phyloP scores from a whole-genome alignment of 2,888 invertebrate species.

The Plagodis pulveraria region DNA sequence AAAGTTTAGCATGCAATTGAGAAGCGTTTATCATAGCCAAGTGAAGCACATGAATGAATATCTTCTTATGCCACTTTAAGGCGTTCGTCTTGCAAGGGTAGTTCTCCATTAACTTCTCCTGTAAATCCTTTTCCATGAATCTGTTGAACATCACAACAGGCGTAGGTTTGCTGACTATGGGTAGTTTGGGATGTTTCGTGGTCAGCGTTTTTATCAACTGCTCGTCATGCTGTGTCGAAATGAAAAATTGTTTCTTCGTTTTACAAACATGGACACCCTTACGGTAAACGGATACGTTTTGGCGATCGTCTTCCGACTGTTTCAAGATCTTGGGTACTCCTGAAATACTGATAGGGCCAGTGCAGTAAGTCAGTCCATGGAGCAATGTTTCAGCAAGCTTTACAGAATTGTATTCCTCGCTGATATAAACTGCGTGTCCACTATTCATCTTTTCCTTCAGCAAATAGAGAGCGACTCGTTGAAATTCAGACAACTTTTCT shows the following conservation, averaged over 20 bases:
- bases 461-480: constrained; percentile 5
- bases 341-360: constrained; percentile 2
- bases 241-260: constrained; percentile 1
- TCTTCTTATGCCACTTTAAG: constrained; percentile 11
- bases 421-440: constrained; percentile 13
- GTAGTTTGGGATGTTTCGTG: background rate
- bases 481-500: background rate
- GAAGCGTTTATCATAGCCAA: constrained; percentile 5
- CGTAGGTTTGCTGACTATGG: background rate
- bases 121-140: constrained; percentile 2
- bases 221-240: constrained; percentile 11
- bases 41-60: constrained; percentile 16
- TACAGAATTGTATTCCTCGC: constrained; percentile 1
- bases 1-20: background rate
- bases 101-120: background rate
- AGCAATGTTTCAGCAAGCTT: background rate
- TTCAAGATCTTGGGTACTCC: background rate
- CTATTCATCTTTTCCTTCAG: constrained; percentile 8
- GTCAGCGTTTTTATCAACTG: constrained; percentile 2
- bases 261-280: constrained; percentile 11
- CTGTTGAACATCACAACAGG: constrained; percentile 6
- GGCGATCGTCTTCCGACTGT: background rate
- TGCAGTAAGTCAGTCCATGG: constrained; percentile 6
- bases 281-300: constrained; percentile 1
- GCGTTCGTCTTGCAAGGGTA: constrained; percentile 6